phyloP scores from a whole-genome alignment of 2,888 invertebrate genomes.

The Willowsia nigromaculata region DNA sequence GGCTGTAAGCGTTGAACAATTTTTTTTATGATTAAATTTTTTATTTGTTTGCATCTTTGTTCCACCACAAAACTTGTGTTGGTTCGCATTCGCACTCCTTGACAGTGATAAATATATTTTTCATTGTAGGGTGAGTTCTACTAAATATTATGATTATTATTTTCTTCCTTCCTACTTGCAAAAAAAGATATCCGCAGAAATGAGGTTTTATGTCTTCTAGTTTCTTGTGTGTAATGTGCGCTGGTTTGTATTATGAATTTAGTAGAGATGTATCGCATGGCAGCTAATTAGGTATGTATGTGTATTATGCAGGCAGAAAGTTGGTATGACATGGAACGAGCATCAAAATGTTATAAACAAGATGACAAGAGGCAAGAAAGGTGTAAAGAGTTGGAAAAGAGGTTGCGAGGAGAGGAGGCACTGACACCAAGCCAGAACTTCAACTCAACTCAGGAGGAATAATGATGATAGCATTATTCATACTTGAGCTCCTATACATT shows the following conservation, averaged over 20 bases:
- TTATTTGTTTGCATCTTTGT: not conserved
- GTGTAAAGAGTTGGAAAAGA: not conserved
- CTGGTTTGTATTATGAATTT: not conserved
- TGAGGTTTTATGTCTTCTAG: not conserved
- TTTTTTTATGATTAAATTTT: not conserved
- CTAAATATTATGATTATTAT: not conserved
- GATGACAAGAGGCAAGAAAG: not conserved
- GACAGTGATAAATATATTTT: slow-evolving; percentile 21
- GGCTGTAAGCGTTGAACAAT: not conserved
- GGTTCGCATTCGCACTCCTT: not conserved
- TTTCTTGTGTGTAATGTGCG: not conserved
- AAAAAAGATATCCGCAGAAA: not conserved
- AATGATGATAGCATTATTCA: not conserved
- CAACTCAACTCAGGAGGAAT: not conserved
- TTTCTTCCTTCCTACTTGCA: not conserved
- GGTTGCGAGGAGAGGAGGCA: not conserved
- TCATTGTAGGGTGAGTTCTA: not conserved
- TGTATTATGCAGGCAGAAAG: not conserved
- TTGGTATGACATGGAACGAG: not conserved
- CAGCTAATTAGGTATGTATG: not conserved
- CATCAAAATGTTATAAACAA: not conserved
- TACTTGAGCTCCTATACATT: not conserved
- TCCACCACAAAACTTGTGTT: not conserved
- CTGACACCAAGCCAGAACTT: not conserved
- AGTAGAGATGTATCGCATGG: no score